These are phyloP conservation scores for Melanotus villosus DNA, from an alignment of 2,888 invertebrate species.

Conservation along the genomic window DNA sequence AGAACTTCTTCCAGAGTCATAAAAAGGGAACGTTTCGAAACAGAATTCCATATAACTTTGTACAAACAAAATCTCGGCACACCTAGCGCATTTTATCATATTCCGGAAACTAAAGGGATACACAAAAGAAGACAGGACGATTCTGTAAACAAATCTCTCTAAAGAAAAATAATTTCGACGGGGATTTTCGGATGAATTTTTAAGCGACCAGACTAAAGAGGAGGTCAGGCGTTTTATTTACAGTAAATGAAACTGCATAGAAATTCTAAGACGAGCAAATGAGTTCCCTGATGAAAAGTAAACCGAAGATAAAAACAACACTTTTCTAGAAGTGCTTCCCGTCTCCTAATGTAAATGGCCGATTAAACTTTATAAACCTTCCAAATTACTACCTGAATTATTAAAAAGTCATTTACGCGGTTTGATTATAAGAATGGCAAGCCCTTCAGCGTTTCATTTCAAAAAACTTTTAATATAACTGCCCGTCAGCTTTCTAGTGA, in stretches of 20 bases:
- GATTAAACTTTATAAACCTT: constrained; percentile 25
- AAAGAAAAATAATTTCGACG: not conserved
- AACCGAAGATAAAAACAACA: constrained; percentile 32
- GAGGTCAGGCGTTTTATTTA: constrained; percentile 13
- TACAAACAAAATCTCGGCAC: constrained; percentile 3
- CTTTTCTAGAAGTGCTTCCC: constrained; percentile 24
- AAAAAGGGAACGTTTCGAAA: not conserved
- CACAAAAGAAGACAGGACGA: not conserved
- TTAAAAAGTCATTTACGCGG: constrained; percentile 34
- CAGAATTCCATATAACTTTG: constrained; percentile 11
- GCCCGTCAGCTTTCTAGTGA: not conserved
- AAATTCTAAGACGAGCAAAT: constrained; percentile 7
- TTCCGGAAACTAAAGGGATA: not conserved
- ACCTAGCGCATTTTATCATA: not conserved
- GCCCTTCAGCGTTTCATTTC: not conserved
- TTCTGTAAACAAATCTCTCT: not conserved
- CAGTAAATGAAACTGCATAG: constrained; percentile 25
- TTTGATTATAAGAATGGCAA: constrained; percentile 8
- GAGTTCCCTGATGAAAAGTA: constrained; percentile 33
- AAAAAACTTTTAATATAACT: constrained; percentile 8
- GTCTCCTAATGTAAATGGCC: constrained; percentile 22
- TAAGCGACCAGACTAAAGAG: not conserved
- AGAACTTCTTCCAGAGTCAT: not conserved
- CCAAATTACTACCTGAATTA: constrained; percentile 38
- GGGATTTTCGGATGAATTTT: not conserved